Evolutionary conservation across 2,797 vertebrate genomes (phyloP), one percentile per base, ranked within the genome.

Genomic region (Aplochiton taeniatus): DNA sequence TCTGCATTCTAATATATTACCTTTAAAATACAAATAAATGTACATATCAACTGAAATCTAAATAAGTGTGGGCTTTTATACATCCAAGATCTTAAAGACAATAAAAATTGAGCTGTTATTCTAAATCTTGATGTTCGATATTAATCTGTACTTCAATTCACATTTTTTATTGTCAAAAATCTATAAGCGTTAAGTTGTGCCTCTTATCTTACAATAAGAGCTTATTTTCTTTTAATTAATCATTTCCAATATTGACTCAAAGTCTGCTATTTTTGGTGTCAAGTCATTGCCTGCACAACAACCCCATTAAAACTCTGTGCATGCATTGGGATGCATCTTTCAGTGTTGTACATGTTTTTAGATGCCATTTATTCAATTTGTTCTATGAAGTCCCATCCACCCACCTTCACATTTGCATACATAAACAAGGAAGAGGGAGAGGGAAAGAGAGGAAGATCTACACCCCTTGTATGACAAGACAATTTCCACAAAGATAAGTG

Each of bases 1-100:
- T 80, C 70, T 82, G 70, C 72, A 55, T 70, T 46, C 84, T 89
- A 88, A 73, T 0, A 43, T 61, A 60, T 70, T 67, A 41, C 54
- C 85, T 88, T 83, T 85, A 78, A 76, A 80, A 85, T 79, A 81
- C 58, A 90, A 86, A 85, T 79, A 61, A 82, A 89, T 86, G n/a
- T 79, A 83, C 75, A 87, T 62, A 17, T 69, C 51, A 50, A 58
- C 64, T 48, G 68, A 76, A 71, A 1, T 12, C 72, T 87, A 90
- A 90, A 66, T 54, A 69, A 69, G 69, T 69, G 70, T 74, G 70
- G 43, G 67, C 68, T 80, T 77, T 70, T 73, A 80, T 72, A 79
- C 68, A 61, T 81, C 58, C 1, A 71, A 57, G 49, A 73, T 42
- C 78, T 53, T 16, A 53, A 61, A 80, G 73, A 77, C 75, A 81